Evolutionary conservation across 2,113 vertebrate genomes (phyloP).

Genomic region (Melanostigma gelatinosum): DNA sequence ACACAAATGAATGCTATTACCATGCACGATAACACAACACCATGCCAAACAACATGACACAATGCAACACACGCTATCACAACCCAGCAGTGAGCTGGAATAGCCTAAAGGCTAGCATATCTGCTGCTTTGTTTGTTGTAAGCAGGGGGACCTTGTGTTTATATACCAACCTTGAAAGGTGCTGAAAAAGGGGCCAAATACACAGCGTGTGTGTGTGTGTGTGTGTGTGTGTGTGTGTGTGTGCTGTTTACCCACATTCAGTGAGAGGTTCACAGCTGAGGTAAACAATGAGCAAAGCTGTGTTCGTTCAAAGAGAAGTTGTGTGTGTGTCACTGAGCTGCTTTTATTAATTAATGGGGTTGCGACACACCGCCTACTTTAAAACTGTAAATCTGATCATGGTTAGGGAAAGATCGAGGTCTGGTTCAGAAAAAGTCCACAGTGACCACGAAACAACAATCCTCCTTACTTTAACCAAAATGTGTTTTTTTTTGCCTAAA

Average conservation of each 20-base stretch:
- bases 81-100: neutral
- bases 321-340: conserved; percentile 6
- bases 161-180: conserved; percentile 60
- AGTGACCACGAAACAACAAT: too few species aligned
- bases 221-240: conserved; percentile 17
- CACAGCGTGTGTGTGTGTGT: conserved; percentile 31
- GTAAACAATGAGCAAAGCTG: conserved; percentile 60
- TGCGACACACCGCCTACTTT: neutral
- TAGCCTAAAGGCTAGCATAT: conserved; percentile 20
- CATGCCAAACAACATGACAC: neutral
- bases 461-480: too few species aligned
- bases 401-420: neutral
- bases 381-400: neutral
- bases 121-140: conserved; percentile 62
- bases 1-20: neutral
- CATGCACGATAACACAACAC: neutral
- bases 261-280: conserved; percentile 49
- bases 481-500: too few species aligned
- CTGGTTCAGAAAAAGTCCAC: neutral
- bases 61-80: neutral
- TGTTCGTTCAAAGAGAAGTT: conserved; percentile 45
- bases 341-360: conserved; percentile 6
- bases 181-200: conserved; percentile 60
- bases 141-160: conserved; percentile 61
- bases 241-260: conserved; percentile 44